A percentile compares a stretch with the other conserved stretches of the same genome.
These are phyloP conservation scores for Nasua narica DNA, from an alignment of 2,797 vertebrate species.

Conservation along the genomic window DNA sequence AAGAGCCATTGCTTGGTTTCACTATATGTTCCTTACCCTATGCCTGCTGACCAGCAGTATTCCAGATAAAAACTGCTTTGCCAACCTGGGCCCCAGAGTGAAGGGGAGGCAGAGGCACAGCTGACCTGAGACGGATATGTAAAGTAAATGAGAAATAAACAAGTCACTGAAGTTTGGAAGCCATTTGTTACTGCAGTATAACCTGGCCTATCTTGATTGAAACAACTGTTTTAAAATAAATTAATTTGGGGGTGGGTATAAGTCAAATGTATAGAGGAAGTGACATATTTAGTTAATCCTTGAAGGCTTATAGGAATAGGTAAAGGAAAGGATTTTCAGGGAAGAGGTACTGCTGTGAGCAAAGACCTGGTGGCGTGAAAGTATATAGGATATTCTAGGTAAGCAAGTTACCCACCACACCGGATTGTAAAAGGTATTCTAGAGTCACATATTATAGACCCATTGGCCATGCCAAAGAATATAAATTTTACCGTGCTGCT, in stretches of 20 bases:
- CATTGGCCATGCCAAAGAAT: background rate
- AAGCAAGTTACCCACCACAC: background rate
- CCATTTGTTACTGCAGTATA: background rate
- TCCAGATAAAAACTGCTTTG: background rate
- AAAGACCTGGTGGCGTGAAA: background rate
- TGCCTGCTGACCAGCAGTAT: background rate
- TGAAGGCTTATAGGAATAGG: background rate
- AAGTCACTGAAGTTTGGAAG: conserved; percentile 10
- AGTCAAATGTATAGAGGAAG: background rate
- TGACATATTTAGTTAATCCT: background rate
- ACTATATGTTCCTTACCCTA: background rate
- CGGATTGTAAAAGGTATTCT: background rate
- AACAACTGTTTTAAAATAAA: background rate
- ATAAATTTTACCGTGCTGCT: conserved; percentile 13
- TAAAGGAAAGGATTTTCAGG: background rate
- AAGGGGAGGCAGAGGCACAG: background rate
- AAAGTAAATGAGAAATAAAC: conserved; percentile 36
- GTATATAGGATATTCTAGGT: background rate
- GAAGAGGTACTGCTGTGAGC: background rate
- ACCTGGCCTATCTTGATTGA: background rate
- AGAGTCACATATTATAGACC: background rate
- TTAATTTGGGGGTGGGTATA: background rate
- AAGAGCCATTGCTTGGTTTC: conserved; percentile 1
- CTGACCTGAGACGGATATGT: background rate
- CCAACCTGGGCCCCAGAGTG: background rate